Evolutionary conservation across 2,888 invertebrate species (phyloP).

Genomic region (Nemapogon koenigi): DNA sequence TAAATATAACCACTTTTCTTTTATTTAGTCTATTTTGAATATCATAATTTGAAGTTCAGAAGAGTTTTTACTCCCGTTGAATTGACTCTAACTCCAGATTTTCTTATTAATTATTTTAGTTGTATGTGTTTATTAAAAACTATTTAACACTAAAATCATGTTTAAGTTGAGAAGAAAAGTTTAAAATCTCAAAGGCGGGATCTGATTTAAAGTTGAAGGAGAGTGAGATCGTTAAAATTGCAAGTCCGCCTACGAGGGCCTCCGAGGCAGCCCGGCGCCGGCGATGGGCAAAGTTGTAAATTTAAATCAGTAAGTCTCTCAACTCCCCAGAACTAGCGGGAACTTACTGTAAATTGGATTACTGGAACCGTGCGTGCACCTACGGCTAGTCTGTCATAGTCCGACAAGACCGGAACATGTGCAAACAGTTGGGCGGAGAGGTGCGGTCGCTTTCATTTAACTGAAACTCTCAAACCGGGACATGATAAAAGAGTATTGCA

Average conservation of each 20-base stretch:
- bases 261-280: slow-evolving; percentile 7
- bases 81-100: too few species aligned
- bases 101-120: too few species aligned
- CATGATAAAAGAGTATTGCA: slow-evolving; percentile 5
- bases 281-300: slow-evolving; percentile 44
- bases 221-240: slow-evolving; percentile 44
- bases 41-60: too few species aligned
- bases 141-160: too few species aligned
- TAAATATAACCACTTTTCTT: too few species aligned
- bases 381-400: slow-evolving; percentile 37
- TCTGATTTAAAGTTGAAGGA: slow-evolving; percentile 34
- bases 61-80: too few species aligned
- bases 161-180: slow-evolving; percentile 8
- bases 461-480: slow-evolving; percentile 1
- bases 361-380: slow-evolving; percentile 22
- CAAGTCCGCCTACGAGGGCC: slow-evolving; percentile 29
- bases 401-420: too few species aligned
- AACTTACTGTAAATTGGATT: slow-evolving; percentile 57
- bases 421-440: too few species aligned
- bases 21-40: too few species aligned
- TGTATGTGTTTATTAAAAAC: too few species aligned
- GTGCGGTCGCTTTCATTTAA: slow-evolving; percentile 4
- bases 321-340: slow-evolving; percentile 26
- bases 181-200: slow-evolving; percentile 30
- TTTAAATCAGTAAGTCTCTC: slow-evolving; percentile 58